Evolutionary conservation across 2,113 vertebrate genomes (phyloP).

Genomic region (Girardinichthys multiradiatus): DNA sequence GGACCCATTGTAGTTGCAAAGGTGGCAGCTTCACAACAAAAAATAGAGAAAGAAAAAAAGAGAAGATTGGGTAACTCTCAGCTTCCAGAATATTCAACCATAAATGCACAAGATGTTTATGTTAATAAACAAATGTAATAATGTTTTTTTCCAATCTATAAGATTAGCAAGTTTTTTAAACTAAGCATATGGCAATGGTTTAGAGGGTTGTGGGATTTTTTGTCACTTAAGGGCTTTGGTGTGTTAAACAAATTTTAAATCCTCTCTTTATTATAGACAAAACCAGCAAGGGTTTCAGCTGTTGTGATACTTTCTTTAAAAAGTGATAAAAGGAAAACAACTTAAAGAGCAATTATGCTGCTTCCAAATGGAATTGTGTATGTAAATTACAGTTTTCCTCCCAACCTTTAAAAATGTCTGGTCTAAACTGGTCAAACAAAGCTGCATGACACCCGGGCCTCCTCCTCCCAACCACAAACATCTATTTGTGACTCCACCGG

Average conservation of each 20-base stretch:
- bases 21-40: neutral
- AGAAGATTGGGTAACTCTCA: neutral
- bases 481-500: neutral
- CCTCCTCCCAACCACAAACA: neutral
- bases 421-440: neutral
- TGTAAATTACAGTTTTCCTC: neutral
- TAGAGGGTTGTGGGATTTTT: slow-evolving; percentile 13
- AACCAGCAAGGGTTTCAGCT: slow-evolving; percentile 3
- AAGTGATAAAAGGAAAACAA: neutral
- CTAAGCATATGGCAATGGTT: slow-evolving; percentile 43
- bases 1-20: neutral
- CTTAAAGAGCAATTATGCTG: neutral
- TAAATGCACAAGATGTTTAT: neutral
- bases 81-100: neutral
- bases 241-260: slow-evolving; percentile 32
- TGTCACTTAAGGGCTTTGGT: slow-evolving; percentile 23
- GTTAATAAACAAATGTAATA: neutral
- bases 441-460: neutral
- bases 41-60: neutral
- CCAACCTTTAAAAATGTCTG: neutral
- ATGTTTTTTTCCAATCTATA: neutral
- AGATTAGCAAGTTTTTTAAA: neutral
- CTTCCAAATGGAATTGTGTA: neutral
- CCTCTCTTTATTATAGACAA: slow-evolving; percentile 13
- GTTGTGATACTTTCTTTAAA: slow-evolving; percentile 3